These are phyloP conservation scores for Nasonia vitripennis DNA, from an alignment of 1,140 invertebrate species.

Conservation along the genomic window DNA sequence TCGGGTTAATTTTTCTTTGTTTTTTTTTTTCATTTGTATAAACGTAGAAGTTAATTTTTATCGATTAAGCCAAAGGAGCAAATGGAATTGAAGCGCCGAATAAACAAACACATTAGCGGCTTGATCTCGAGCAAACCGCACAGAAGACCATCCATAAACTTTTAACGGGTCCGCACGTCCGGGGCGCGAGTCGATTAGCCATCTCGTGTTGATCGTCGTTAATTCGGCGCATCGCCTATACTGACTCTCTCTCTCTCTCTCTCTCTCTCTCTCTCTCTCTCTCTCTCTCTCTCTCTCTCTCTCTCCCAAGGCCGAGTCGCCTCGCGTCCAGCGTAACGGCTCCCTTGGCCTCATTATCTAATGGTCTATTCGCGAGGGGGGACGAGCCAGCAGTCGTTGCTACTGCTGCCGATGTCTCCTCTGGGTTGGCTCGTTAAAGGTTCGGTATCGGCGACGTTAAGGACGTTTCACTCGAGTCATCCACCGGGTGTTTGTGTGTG, in stretches of 20 bases:
- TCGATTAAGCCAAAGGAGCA: no score
- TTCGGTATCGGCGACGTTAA: not conserved
- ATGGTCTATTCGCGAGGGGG: conserved; percentile 18
- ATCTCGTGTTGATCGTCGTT: conserved; percentile 21
- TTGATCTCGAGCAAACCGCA: no score
- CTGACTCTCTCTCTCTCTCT: not conserved
- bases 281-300: not conserved
- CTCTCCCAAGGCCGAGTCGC: conserved; percentile 2
- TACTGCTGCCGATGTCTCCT: not conserved
- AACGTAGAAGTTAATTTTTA: no score
- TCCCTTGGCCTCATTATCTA: conserved; percentile 32
- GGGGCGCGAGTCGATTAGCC: conserved; percentile 32
- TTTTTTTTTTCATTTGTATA: no score
- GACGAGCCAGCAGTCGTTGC: not conserved
- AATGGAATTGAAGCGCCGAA: no score
- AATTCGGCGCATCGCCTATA: conserved; percentile 10
- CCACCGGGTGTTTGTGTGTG: not conserved
- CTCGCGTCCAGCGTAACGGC: not conserved
- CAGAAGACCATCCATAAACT: conserved; percentile 11
- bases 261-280: not conserved
- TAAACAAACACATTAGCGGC: not conserved
- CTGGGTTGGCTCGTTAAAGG: not conserved
- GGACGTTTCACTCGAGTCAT: not conserved
- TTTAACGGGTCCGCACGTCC: conserved; percentile 1
- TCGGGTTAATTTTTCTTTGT: no score